Evolutionary conservation across 2,113 vertebrate genomes (phyloP), one percentile per base, ranked within the genome.

Genomic region (Crocuta crocuta): DNA sequence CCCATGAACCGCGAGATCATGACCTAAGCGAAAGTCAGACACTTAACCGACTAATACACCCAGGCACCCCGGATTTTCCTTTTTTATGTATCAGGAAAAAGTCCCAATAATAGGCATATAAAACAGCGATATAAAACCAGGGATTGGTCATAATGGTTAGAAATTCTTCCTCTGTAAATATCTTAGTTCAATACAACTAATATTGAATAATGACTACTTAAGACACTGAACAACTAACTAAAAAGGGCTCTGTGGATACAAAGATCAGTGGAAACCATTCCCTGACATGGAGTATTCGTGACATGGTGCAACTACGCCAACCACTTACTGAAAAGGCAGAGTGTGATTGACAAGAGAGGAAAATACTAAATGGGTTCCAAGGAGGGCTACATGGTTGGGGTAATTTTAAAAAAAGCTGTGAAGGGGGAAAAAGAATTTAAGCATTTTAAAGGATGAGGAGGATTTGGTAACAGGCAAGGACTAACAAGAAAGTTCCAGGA

Each of bases 121-220:
- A 95, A 73, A 61, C 16, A 94, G 70, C 31, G 80, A 83, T 66
- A 83, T 71, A 89, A 95, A 97, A 35, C 16, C 85, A 93, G 16
- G 17, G 28, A 31, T 84, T 71, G n/a, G 24, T 90, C 45, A 35
- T 82, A 84, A 65, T 71, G 15, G 45, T 58, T 70, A 80, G n/a
- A 74, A 92, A 89, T 80, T 65, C 31, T 95, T 70, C 31, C 61
- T 79, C 78, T 87, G 26, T 76, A 43, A 71, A n/a, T 43, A 73
- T 50, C 66, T 81, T 74, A 50, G 26, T 89, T 88, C 70, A 68
- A n/a, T 17, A 83, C 61, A 95, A 85, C 28, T 55, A 87, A 82
- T 79, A 82, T 73, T 89, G 16, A 80, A 65, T 90, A 85, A 74
- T 93, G 13, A 74, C 28, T n/a, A n/a, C 21, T 5, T 58, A 63